Evolutionary conservation across 2,797 vertebrate genomes (phyloP), one percentile per base, ranked within the genome.

Genomic region (Poecilia wingei): DNA sequence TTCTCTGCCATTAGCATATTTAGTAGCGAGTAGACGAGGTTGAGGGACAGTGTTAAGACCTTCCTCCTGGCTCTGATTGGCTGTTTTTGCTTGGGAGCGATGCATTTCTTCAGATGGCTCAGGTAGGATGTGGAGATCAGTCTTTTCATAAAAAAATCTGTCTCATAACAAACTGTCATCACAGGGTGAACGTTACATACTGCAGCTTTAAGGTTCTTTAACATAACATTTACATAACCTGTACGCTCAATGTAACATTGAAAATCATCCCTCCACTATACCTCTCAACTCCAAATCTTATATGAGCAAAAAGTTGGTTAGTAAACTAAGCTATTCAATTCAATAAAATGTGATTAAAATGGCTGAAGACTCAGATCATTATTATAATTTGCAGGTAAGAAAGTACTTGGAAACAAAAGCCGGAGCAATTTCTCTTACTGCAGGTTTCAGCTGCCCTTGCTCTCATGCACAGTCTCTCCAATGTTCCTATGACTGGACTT

Each of bases 401-500:
- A 70, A 20, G 31, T 10, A 70, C 28, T 33, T 12, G 14, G 77
- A 47, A 75, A 16, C 5, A 66, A 87, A 70, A 84, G 70, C 75
- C 36, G 39, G 70, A 81, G 83, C 81, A 84, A 45, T 87, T 81
- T 79, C 81, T 92, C 83, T 74, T 74, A 66, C 89, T 89, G 82
- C 91, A 90, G 76, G 84, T 75, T 94, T 87, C 86, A 91, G 87
- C 73, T 81, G 75, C 82, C 76, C 72, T 45, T 81, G 12, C 66
- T 73, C 9, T 78, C 55, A 49, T 55, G 22, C 41, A 69, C 59
- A 79, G 47, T 79, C 61, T 53, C 47, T 81, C 75, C 74, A 36
- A 53, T 82, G 61, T 74, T 61, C 57, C 69, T 79, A 83, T 83
- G 79, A 76, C 75, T 81, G 76, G 83, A 64, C 31, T 68, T 73